Base-by-base conservation (phyloP, 2,888 invertebrate genomes). In the Stegophylla sp. region DNA sequence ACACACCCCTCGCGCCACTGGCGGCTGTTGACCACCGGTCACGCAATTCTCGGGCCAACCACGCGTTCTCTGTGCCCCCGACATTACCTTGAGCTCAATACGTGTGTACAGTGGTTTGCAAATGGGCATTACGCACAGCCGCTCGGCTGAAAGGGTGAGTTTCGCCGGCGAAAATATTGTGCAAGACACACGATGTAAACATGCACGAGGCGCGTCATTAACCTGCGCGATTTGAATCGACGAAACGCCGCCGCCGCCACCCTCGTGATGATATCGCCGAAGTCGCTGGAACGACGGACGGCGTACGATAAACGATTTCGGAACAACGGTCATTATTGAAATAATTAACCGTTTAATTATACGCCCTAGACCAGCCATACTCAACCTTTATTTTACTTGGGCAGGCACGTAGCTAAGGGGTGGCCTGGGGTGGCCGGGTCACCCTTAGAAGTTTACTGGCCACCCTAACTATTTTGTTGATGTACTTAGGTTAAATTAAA, bases 21-120 rank as follows among this genome's bases (percentile, higher is more conserved):
- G 48, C 69, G 77, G 56, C 59, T 59, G 77, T 77, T 77, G 77
- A 77, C 77, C 67, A 48, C 66, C 45, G 77, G 77, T 77, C 77
- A 77, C 77, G 77, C 77, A 59, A 77, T 69, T 77, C 73, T 59
- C 59, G 28, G 26, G n/a, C 76, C 76, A 67, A 67, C 56, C 66
- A n/a, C n/a, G 51, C 75, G 75, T 75, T 53, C 26, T n/a, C n/a
- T n/a, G 53, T 51, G 64, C 26, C 66, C n/a, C 7, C 28, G 23
- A 64, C 26, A 17, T 76, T 56, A 67, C 77, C 77, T 77, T 77
- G 67, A 77, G 77, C 77, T 69, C 77, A 48, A 77, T 77, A 71
- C 48, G 26, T 45, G n/a, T n/a, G n/a, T n/a, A n/a, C n/a, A n/a
- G n/a, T n/a, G n/a, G n/a, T 45, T 74, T 43, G 61, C 28, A 48